Evolutionary conservation across 2,797 vertebrate genomes (phyloP), one percentile per base, ranked within the genome.

Genomic region (Oreonectes daqikongensis): DNA sequence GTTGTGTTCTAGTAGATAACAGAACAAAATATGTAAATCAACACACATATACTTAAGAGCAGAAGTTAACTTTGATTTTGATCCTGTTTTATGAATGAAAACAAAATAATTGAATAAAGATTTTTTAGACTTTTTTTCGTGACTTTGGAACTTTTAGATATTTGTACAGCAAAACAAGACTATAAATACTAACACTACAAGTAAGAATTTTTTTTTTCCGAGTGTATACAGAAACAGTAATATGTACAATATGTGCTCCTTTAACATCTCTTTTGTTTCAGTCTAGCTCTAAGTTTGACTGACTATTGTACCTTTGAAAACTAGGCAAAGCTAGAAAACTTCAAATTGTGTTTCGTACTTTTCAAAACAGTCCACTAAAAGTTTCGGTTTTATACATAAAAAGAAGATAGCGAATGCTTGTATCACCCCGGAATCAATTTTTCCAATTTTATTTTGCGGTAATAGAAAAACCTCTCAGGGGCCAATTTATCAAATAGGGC

Each of bases 401-500:
- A 71, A 18, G 20, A 53, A 67, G 20, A 40, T 28, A 59, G 48
- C 14, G 12, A 53, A 38, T 24, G 17, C 44, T 75, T 11, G 44
- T 22, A 63, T 48, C 18, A 18, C 42, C 35, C 32, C 38, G 24
- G 35, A 59, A 72, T 79, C 46, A 30, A 60, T 44, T 72, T 61
- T 63, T 55, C 24, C 57, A 44, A 73, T 79, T 69, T 60, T 69
- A 52, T 60, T 64, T 22, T 26, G 44, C 35, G 18, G 28, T 65
- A 78, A 55, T 67, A n/a, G 50, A 59, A 65, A 79, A 61, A 55
- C 12, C 26, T 1, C 40, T 42, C 11, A 44, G 46, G 30, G 46
- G 71, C 30, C 40, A 67, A 69, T 82, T 77, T 74, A 74, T 79
- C 59, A 70, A 59, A 66, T 42, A 20, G 59, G 66, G 28, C 26